phyloP scores from a whole-genome alignment of 2,888 invertebrate species.

The Neocrepidodera transversa region DNA sequence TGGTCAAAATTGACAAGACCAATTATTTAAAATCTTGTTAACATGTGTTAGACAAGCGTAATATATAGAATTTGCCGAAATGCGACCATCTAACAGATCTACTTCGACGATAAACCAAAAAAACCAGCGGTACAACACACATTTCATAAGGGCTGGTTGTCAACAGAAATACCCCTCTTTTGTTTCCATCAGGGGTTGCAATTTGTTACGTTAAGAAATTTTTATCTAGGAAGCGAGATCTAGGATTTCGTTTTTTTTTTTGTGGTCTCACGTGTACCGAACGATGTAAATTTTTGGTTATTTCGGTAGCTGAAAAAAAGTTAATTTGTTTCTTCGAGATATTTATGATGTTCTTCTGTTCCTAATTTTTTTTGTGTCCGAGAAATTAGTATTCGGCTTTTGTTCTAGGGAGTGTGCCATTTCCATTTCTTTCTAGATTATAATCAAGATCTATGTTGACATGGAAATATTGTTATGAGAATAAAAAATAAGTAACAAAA shows the following conservation, averaged over 20 bases:
- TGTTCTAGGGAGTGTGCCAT: slow-evolving; percentile 21
- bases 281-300: too few relatives aligned
- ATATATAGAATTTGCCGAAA: slow-evolving; percentile 36
- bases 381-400: slow-evolving; percentile 11
- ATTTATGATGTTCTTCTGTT: too few relatives aligned
- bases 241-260: slow-evolving; percentile 22
- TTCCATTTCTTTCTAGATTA: slow-evolving; percentile 13
- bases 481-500: not conserved
- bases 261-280: too few relatives aligned
- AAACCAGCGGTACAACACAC: slow-evolving; percentile 35
- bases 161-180: slow-evolving; percentile 35
- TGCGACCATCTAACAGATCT: slow-evolving; percentile 33
- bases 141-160: slow-evolving; percentile 38
- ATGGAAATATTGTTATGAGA: slow-evolving; percentile 3
- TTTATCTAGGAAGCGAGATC: slow-evolving; percentile 30
- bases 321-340: too few relatives aligned
- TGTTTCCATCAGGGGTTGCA: slow-evolving; percentile 44
- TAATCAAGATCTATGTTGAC: slow-evolving; percentile 10
- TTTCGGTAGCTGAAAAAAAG: too few relatives aligned
- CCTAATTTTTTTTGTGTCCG: not conserved
- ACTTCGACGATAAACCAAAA: slow-evolving; percentile 28
- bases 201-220: slow-evolving; percentile 42
- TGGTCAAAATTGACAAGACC: slow-evolving; percentile 27
- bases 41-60: slow-evolving; percentile 38
- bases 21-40: slow-evolving; percentile 46